phyloP scores from a whole-genome alignment of 2,888 invertebrate species.

The Exephanes ischioxanthus region DNA sequence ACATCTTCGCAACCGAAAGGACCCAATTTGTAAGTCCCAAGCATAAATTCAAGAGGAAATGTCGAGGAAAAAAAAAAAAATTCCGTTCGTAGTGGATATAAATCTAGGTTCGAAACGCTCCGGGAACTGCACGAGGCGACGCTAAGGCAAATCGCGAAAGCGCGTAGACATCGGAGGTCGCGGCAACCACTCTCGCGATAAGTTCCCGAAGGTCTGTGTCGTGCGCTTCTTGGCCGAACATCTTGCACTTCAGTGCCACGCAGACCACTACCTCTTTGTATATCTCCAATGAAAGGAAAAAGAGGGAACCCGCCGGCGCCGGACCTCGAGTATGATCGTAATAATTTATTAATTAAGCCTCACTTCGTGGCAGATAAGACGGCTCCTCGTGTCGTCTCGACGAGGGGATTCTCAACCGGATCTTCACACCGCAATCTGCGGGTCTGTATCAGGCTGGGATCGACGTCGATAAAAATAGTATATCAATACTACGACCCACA shows the following conservation, averaged over 20 bases:
- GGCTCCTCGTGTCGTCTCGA: conserved; percentile 4
- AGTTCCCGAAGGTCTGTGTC: conserved; percentile 37
- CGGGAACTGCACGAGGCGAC: neutral
- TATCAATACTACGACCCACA: neutral
- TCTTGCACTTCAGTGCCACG: conserved; percentile 11
- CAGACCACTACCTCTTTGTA: conserved; percentile 1
- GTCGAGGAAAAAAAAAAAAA: neutral
- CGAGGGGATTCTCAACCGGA: conserved; percentile 46
- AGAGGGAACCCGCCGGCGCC: neutral
- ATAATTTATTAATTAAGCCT: conserved; percentile 38
- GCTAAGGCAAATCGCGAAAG: conserved; percentile 29
- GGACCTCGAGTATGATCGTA: neutral
- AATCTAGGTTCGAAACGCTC: neutral
- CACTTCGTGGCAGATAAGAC: conserved; percentile 11
- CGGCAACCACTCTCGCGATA: conserved; percentile 39
- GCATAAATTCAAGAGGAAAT: neutral
- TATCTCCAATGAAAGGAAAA: neutral
- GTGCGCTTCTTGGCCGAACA: conserved; percentile 11
- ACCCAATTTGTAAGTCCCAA: neutral
- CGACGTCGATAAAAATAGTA: neutral
- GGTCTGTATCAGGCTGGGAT: neutral
- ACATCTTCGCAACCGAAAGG: neutral
- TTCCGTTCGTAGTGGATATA: neutral
- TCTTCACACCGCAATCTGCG: conserved; percentile 20
- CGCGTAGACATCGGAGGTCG: conserved; percentile 20